These are phyloP conservation scores for Parotocinclus haroldoi DNA, from an alignment of 2,797 vertebrate genomes.

Conservation along the genomic window DNA sequence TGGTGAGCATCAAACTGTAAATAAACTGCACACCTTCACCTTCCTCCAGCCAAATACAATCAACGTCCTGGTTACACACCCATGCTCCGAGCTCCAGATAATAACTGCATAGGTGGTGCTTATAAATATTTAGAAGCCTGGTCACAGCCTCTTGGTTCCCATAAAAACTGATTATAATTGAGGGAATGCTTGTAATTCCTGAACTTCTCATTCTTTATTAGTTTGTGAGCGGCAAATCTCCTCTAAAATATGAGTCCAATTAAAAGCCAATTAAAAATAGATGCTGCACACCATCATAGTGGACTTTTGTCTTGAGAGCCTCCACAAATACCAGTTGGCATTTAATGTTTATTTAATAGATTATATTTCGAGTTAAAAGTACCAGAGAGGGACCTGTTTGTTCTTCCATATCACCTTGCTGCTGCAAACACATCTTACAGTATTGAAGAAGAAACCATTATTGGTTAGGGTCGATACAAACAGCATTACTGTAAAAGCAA, in stretches of 20 bases:
- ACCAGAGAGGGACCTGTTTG: conserved; percentile 41
- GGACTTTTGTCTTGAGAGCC: conserved; percentile 46
- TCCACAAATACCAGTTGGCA: conserved; percentile 38
- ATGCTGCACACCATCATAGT: conserved; percentile 37
- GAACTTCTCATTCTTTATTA: conserved; percentile 35
- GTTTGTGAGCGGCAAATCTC: conserved; percentile 29
- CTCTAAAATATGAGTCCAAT: conserved; percentile 47
- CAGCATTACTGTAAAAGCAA: not conserved
- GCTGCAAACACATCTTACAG: conserved; percentile 9
- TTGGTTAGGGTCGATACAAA: not conserved
- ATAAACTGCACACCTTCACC: too few relatives aligned
- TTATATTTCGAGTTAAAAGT: conserved; percentile 46
- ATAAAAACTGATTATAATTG: conserved; percentile 30
- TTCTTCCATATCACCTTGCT: conserved; percentile 13
- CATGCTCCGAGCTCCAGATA: not conserved
- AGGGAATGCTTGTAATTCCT: conserved; percentile 32
- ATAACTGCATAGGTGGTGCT: conserved; percentile 11
- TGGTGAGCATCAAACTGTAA: too few relatives aligned
- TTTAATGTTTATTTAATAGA: conserved; percentile 58
- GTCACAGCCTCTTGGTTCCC: conserved; percentile 23
- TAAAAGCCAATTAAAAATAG: conserved; percentile 53
- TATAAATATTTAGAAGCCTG: conserved; percentile 34
- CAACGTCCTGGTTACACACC: too few relatives aligned
- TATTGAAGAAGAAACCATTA: not conserved
- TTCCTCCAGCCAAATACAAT: too few relatives aligned